These are phyloP conservation scores for Calonectris borealis DNA, from an alignment of 2,113 vertebrate species.

Conservation along the genomic window DNA sequence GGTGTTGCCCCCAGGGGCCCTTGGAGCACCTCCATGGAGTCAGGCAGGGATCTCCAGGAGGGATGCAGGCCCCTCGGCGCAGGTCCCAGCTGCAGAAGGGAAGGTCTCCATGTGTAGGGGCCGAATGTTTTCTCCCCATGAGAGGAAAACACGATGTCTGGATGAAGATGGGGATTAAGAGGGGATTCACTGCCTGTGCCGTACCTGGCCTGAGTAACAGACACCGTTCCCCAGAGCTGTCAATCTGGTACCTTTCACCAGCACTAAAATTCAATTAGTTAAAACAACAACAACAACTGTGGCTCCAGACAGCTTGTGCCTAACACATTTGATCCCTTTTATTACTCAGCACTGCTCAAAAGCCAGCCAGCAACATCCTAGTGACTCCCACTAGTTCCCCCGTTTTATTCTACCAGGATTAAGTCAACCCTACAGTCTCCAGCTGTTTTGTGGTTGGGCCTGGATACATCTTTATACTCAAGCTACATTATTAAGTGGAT, in stretches of 20 bases:
- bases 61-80: neutral
- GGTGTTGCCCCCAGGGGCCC: neutral
- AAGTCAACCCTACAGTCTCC: constrained; percentile 47
- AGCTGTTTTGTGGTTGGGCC: constrained; percentile 61
- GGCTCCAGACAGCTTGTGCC: constrained; percentile 52
- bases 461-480: constrained; percentile 57
- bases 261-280: constrained; percentile 61
- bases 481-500: constrained; percentile 68
- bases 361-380: constrained; percentile 36
- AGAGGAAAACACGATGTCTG: neutral
- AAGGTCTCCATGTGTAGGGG: neutral
- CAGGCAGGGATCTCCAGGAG: neutral
- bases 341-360: constrained; percentile 37
- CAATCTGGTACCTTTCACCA: constrained; percentile 51
- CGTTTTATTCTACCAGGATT: constrained; percentile 52
- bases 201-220: constrained; percentile 31
- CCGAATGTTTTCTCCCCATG: fast-evolving
- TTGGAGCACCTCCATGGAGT: fast-evolving
- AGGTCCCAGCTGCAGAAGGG: neutral
- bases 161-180: constrained; percentile 8
- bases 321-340: constrained; percentile 51
- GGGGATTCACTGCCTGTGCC: neutral
- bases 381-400: constrained; percentile 53
- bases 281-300: constrained; percentile 51
- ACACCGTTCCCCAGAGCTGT: constrained; percentile 24